Evolutionary conservation across 2,888 invertebrate species (phyloP), one percentile per base, ranked within the genome.

Genomic region (Cylindroiulus punctatus): DNA sequence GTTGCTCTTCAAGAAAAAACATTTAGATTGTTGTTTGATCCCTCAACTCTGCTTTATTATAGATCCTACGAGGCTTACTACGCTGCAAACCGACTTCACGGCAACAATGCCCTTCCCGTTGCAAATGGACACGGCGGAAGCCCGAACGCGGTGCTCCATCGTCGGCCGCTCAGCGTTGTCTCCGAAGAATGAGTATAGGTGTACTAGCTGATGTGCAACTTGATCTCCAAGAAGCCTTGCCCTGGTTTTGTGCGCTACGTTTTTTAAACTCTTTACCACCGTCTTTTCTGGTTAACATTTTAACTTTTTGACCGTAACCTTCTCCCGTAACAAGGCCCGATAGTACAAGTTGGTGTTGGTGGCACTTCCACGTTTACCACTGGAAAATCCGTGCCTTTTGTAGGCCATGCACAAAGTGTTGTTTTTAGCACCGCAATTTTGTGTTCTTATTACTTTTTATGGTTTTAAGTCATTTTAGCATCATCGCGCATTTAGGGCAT

Each of bases 81-180:
- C 40, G 85, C 85, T 30, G 36, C 85, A 26, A 83, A 44, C n/a
- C 83, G 83, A 0, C 83, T 76, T 14, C 30, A 30, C 17, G 76
- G 76, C 65, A 81, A 81, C 40, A 82, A 81, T 44, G 83, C 44
- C 22, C 65, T 85, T 42, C 85, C 85, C 1, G 86, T 82, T 22
- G 42, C 84, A 42, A 84, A 84, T 86, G 86, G 86, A 84, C 44
- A 86, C 22, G 26, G 32, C n/a, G 44, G 44, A 17, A 76, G 19
- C 22, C 76, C 86, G 4, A 86, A 82, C 42, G 84, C 32, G 17
- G 26, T 36, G 17, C 85, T 85, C 81, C 86, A 47, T 32, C 30
- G 84, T 12, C 10, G 86, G 19, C 86, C 86, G 22, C 82, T 86
- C 40, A 86, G 86, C 84, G 52, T 86, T 26, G 86, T 86, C 42